Base-by-base conservation (phyloP, 2,113 vertebrate species). In the Zosterops borbonicus region DNA sequence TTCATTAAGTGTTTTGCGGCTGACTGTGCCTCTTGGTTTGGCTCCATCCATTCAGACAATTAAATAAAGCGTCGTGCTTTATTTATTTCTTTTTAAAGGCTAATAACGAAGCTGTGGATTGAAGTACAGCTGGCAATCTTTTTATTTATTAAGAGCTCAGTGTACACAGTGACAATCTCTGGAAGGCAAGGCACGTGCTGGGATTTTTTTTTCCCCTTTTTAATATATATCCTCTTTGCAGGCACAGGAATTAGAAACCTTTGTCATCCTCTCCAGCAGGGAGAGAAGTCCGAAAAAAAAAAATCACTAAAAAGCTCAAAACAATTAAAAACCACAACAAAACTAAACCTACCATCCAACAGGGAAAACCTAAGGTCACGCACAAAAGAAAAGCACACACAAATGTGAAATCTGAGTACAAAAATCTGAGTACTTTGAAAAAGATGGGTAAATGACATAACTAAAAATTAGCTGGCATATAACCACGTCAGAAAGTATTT, bases 111-210 rank as follows among this genome's bases (percentile, higher is more conserved):
- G 74, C 71, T 16, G 7, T 76, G 89, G 93, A 95, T 75, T 95
- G 71, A 97, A 97, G 86, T 96, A 93, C 92, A 98, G 96, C 95
- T 97, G 96, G 92, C 84, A 93, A 96, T 97, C 97, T 96, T 90
- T 83, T 84, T 90, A 90, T 90, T 95, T 97, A 97, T 97, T 97
- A 95, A 95, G 88, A 90, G 44, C 73, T 95, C 76, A 76, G 91
- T 39, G 9, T 77, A 82, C 60, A 94, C 76, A 91, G 35, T 78
- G 87, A 95, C 60, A 91, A 63, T 78, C 88, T 94, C 71, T 81
- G 73, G 53, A 92, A 95, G 82, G 68, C 74, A 88, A 94, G 20
- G 27, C 74, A 95, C 10, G 12, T 70, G 78, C 41, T 68, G n/a
- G 28, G 49, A 47, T 64, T 81, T 63, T 42, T 83, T 79, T 78